Evolutionary conservation across 2,888 invertebrate species (phyloP).

Genomic region (Trissolcus brochymenae): DNA sequence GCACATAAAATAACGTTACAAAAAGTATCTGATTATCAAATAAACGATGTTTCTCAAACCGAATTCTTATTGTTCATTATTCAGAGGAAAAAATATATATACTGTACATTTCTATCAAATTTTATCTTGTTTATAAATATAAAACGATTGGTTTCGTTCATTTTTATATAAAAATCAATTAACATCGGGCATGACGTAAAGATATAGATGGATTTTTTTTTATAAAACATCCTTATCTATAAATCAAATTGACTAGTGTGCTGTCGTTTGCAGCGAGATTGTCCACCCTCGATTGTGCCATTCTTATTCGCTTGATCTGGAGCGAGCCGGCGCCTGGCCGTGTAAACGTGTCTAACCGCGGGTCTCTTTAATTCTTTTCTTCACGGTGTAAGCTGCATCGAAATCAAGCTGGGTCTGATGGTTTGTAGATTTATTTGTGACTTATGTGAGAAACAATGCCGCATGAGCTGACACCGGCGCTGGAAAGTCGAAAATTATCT

Average conservation of each 20-base stretch:
- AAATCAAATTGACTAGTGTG: slow-evolving; percentile 73
- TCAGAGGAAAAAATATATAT: neutral
- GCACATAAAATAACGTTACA: slow-evolving; percentile 2
- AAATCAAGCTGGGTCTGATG: slow-evolving; percentile 71
- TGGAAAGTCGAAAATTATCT: slow-evolving; percentile 10
- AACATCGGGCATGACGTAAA: too few species aligned
- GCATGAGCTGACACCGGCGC: slow-evolving; percentile 4
- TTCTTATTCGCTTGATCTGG: slow-evolving; percentile 56
- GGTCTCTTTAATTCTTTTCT: slow-evolving; percentile 74
- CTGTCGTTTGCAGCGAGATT: slow-evolving; percentile 68
- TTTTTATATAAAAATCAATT: too few species aligned
- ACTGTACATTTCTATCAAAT: too few species aligned
- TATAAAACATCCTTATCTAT: slow-evolving; percentile 61
- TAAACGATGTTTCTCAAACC: neutral
- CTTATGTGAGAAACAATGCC: slow-evolving; percentile 32
- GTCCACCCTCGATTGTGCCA: slow-evolving; percentile 59
- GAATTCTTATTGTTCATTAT: neutral
- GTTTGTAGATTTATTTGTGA: slow-evolving; percentile 66
- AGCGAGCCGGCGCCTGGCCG: slow-evolving; percentile 66
- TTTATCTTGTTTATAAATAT: too few species aligned
- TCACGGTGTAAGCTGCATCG: slow-evolving; percentile 71
- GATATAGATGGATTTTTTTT: too few species aligned
- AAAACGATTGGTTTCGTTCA: too few species aligned
- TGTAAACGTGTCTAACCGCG: slow-evolving; percentile 73
- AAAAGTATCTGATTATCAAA: slow-evolving; percentile 1